Evolutionary conservation across 2,797 vertebrate species (phyloP).

Genomic region (Rhynchotus rufescens): DNA sequence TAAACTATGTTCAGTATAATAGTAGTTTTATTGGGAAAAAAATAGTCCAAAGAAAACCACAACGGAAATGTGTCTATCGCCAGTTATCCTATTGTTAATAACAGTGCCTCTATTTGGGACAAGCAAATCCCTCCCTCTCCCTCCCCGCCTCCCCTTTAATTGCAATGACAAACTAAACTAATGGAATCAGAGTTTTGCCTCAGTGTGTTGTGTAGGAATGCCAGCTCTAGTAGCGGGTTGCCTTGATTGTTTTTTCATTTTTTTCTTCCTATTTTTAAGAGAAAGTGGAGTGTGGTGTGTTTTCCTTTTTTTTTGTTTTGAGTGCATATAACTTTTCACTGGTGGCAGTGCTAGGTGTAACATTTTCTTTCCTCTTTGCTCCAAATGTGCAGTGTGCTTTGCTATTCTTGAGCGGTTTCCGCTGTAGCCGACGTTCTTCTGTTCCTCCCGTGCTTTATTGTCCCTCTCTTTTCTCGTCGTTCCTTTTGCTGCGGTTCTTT

Average conservation of each 20-base stretch:
- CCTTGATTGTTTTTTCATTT: neutral
- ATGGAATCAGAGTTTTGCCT: neutral
- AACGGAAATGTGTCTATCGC: neutral
- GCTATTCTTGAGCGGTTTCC: slow-evolving; percentile 1
- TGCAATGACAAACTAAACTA: neutral
- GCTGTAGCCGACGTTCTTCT: neutral
- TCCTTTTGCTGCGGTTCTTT: neutral
- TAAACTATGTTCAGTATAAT: neutral
- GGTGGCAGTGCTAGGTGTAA: neutral
- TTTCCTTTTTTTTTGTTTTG: neutral
- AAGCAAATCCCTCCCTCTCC: neutral
- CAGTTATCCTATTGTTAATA: neutral
- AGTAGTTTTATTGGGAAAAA: slow-evolving; percentile 43
- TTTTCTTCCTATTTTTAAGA: neutral
- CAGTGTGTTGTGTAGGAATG: neutral
- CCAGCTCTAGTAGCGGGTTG: neutral
- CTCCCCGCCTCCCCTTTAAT: neutral
- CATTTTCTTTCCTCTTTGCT: neutral
- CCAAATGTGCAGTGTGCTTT: neutral
- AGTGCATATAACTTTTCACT: neutral
- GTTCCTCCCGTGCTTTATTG: neutral
- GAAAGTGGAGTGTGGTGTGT: neutral
- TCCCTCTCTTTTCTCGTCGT: neutral
- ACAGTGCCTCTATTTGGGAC: neutral
- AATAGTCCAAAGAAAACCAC: neutral